phyloP scores from a whole-genome alignment of 2,113 vertebrate species.

The Rhinopithecus roxellana region DNA sequence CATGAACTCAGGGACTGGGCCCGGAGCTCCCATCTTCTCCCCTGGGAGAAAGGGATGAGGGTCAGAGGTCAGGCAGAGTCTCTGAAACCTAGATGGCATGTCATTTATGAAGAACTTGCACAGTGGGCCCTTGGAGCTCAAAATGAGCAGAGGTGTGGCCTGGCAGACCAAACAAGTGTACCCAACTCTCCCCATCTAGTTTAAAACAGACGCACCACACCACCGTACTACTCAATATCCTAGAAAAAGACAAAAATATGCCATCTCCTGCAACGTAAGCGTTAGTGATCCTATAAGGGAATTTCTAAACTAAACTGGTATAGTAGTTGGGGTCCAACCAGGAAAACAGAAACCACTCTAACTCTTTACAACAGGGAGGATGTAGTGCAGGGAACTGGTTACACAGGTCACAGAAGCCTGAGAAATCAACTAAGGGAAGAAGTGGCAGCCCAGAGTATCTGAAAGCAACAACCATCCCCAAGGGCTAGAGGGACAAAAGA shows the following conservation, averaged over 20 bases:
- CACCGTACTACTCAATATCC: background rate
- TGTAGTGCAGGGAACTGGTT: background rate
- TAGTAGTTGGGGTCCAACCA: background rate
- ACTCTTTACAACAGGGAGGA: background rate
- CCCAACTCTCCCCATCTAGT: background rate
- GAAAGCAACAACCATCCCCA: background rate
- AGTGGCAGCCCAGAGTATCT: background rate
- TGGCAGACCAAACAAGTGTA: background rate
- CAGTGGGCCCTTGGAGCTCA: background rate
- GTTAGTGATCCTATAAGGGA: background rate
- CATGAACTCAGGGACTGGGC: background rate
- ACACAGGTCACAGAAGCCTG: background rate
- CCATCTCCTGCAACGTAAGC: background rate
- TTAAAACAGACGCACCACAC: background rate
- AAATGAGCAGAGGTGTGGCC: background rate
- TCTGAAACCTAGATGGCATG: background rate
- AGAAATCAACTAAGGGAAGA: background rate
- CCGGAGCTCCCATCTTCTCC: background rate
- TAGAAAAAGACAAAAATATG: background rate
- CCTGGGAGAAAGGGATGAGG: rapidly evolving
- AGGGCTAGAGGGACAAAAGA: background rate
- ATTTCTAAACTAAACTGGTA: background rate
- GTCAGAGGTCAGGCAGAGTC: no score
- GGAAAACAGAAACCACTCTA: background rate
- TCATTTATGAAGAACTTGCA: background rate